Evolutionary conservation across 2,888 invertebrate species (phyloP).

Genomic region (Philaethria dido): DNA sequence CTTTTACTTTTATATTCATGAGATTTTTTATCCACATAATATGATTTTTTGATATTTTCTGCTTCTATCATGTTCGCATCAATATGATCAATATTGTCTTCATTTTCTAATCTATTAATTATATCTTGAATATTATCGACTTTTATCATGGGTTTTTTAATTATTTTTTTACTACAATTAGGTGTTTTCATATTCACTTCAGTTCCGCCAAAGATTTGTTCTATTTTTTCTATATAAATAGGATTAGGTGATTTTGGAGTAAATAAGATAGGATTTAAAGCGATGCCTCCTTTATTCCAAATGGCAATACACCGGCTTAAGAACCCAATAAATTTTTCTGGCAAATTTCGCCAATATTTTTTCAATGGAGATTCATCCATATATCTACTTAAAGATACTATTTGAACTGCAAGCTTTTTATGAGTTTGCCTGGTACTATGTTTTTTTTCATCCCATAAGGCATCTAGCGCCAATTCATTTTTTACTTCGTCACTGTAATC

Average conservation of each 20-base stretch:
- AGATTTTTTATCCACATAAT: constrained; percentile 15
- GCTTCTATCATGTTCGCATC: constrained; percentile 58
- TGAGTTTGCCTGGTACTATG: constrained; percentile 42
- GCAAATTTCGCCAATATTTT: constrained; percentile 62
- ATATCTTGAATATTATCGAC: constrained; percentile 74
- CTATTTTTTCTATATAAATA: constrained; percentile 61
- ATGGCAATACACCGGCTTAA: constrained; percentile 65
- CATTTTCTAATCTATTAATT: constrained; percentile 64
- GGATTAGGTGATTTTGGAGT: constrained; percentile 57
- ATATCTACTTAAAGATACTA: constrained; percentile 58
- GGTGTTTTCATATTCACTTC: constrained; percentile 28
- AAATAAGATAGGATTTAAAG: constrained; percentile 66
- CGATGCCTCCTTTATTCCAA: constrained; percentile 76
- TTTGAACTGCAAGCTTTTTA: constrained; percentile 56
- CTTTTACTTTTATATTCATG: constrained; percentile 18
- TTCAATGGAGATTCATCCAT: constrained; percentile 66
- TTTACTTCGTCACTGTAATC: constrained; percentile 58
- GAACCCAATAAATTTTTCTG: constrained; percentile 62
- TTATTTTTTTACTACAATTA: not conserved
- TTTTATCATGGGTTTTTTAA: constrained; percentile 51
- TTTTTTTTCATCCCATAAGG: constrained; percentile 54
- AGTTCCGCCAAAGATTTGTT: constrained; percentile 55
- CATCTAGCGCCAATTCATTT: constrained; percentile 67
- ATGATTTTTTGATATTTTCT: constrained; percentile 52
- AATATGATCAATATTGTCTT: constrained; percentile 48